Evolutionary conservation across 2,113 vertebrate species (phyloP), one percentile per base, ranked within the genome.

Genomic region (Scartelaos histophorus): DNA sequence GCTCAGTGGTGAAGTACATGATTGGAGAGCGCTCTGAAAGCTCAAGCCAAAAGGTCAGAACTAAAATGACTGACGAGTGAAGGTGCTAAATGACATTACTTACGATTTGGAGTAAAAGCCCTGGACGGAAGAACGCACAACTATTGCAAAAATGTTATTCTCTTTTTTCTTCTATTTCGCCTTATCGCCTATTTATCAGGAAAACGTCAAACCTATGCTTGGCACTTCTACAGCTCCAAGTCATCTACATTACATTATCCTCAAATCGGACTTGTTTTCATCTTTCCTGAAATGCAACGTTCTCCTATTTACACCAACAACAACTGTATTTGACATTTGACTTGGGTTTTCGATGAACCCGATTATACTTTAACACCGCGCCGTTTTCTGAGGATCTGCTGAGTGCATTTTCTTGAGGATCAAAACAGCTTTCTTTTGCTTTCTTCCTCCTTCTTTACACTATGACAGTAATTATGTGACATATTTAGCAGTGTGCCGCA

Each of bases 401-500:
- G 15, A 61, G 15, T 43, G 58, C 25, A 67, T 21, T 53, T 65
- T 67, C 16, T 64, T 38, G 16, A 21, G 17, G 43, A 64, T 49
- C 25, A 54, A 47, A n/a, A 61, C 16, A 43, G 29, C 61, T 1
- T 19, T 64, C 61, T 3, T 19, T 64, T 3, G 29, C 61, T 1
- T 19, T 64, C 61, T 3, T 19, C 43, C 10, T 64, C 35, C 49
- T 22, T 70, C 38, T 11, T 6, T 66, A 51, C 21, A 17, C 47
- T 49, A 43, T 62, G 29, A 21, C 72, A 75, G 24, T 29, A 49
- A 54, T 21, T 12, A 29, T 9, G 43, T 61, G 38, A 70, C 24
- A 60, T 67, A 57, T 84, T 66, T 64, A 12, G 57, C 51, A 4
- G 65, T 67, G 61, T 46, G 47, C 34, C 34, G 61, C 66, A 79